Evolutionary conservation across 2,888 invertebrate genomes (phyloP).

Genomic region (Amiota minor): DNA sequence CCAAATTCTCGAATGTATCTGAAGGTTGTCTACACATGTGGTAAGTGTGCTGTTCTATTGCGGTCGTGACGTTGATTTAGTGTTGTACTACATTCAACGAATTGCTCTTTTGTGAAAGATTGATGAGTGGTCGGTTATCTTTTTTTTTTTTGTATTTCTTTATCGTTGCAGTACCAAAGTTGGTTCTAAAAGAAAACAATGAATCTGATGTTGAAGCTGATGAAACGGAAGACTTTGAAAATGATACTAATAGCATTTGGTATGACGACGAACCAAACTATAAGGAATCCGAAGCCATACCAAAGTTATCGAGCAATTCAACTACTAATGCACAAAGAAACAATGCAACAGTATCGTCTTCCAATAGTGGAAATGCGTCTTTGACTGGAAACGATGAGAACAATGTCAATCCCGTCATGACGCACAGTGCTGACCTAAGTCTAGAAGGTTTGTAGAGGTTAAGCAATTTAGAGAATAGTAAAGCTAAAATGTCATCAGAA

Average conservation of each 20-base stretch:
- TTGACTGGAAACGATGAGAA: conserved; percentile 53
- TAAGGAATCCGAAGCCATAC: conserved; percentile 77
- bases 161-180: conserved; percentile 81
- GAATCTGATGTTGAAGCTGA: conserved; percentile 86
- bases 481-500: no score
- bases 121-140: neutral
- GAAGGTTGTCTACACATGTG: conserved; percentile 91
- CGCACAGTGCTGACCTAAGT: conserved; percentile 69
- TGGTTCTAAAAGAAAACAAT: conserved; percentile 87
- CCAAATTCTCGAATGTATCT: conserved; percentile 87
- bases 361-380: conserved; percentile 54
- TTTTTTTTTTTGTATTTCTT: neutral
- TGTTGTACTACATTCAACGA: no score
- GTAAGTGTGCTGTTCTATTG: conserved; percentile 76
- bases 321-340: conserved; percentile 54
- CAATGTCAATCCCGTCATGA: conserved; percentile 71
- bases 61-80: conserved; percentile 40
- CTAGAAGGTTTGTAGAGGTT: conserved; percentile 67
- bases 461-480: no score
- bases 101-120: neutral
- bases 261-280: conserved; percentile 76
- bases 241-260: conserved; percentile 75
- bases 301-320: conserved; percentile 73
- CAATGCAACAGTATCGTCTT: conserved; percentile 48
- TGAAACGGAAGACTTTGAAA: conserved; percentile 78